Percentiles rank a stretch among this genome's conserved stretches.
phyloP scores from a whole-genome alignment of 2,797 vertebrate species.

The Anguilla obscura region DNA sequence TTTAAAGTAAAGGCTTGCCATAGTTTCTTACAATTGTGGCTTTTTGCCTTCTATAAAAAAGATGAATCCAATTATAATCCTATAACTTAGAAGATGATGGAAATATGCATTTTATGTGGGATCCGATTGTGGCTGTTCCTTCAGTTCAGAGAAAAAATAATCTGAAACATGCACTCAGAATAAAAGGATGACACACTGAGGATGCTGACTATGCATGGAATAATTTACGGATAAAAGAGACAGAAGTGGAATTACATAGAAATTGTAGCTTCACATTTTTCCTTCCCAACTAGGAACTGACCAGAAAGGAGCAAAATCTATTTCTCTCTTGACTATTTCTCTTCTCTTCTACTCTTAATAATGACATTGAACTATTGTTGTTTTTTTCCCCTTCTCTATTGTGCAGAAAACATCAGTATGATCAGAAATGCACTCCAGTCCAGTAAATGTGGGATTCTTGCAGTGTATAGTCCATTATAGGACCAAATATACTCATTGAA shows the following conservation, averaged over 20 bases:
- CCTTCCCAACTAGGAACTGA: neutral
- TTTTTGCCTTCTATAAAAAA: constrained; percentile 19
- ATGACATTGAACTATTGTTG: neutral
- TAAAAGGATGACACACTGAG: neutral
- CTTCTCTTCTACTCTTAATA: neutral
- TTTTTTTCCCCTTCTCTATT: neutral
- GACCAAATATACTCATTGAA: neutral
- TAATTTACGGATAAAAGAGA: neutral
- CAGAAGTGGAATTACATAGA: constrained; percentile 19
- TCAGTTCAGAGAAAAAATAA: neutral
- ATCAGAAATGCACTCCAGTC: neutral
- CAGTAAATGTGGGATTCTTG: neutral
- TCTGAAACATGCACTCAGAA: constrained; percentile 17
- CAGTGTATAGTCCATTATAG: neutral
- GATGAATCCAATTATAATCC: constrained; percentile 28
- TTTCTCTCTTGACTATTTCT: neutral
- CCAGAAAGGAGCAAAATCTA: neutral
- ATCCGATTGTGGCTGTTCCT: constrained; percentile 24
- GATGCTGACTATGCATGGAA: neutral
- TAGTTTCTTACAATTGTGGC: constrained; percentile 13
- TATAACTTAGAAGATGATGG: neutral
- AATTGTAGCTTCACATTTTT: neutral
- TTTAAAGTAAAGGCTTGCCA: constrained; percentile 12
- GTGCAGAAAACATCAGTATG: neutral
- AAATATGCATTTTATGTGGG: constrained; percentile 25